These are phyloP conservation scores for Dryadula phaetusa DNA, from an alignment of 2,888 invertebrate species.

Conservation along the genomic window DNA sequence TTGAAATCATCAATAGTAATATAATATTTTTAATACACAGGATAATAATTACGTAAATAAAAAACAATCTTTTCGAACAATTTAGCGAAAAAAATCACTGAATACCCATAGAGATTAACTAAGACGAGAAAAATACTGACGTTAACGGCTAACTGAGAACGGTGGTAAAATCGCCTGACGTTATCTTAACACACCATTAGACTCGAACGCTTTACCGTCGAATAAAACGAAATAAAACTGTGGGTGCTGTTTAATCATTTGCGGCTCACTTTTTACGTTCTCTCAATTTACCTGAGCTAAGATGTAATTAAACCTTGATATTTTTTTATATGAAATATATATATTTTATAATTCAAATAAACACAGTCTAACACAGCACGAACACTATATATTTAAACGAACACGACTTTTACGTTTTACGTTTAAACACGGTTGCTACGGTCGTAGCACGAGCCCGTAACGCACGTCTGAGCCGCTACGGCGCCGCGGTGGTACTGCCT, in stretches of 20 bases:
- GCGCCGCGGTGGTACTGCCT: constrained; percentile 74
- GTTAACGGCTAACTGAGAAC: constrained; percentile 46
- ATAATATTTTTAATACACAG: no score
- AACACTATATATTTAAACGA: constrained; percentile 50
- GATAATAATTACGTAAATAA: no score
- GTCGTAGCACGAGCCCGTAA: constrained; percentile 39
- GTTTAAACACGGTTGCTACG: constrained; percentile 25
- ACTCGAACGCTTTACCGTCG: constrained; percentile 62
- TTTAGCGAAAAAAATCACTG: background rate
- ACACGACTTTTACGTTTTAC: constrained; percentile 33
- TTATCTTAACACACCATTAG: constrained; percentile 77
- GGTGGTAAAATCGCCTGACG: constrained; percentile 56
- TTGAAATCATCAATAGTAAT: no score
- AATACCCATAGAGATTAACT: constrained; percentile 19
- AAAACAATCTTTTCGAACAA: no score
- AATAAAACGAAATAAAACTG: constrained; percentile 65
- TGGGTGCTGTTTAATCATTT: constrained; percentile 52
- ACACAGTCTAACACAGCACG: constrained; percentile 58
- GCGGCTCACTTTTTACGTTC: constrained; percentile 57
- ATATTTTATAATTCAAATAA: constrained; percentile 45
- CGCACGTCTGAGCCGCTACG: constrained; percentile 67
- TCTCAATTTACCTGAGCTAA: constrained; percentile 61
- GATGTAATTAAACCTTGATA: background rate
- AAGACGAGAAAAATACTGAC: constrained; percentile 40
- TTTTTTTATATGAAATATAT: background rate